These are phyloP conservation scores for Eupeodes luniger DNA, from an alignment of 2,888 invertebrate genomes.

Conservation along the genomic window DNA sequence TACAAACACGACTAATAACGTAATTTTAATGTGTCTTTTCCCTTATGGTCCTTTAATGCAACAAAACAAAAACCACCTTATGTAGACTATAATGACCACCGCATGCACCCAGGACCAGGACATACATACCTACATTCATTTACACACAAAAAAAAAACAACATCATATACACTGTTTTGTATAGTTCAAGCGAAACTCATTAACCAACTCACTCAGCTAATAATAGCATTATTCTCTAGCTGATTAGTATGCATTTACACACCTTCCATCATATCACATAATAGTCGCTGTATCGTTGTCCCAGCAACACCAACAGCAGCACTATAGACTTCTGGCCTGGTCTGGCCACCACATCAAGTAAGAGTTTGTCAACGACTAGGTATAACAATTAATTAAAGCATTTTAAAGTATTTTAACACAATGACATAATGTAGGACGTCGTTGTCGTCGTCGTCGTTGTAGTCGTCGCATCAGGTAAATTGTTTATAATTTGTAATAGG, in stretches of 20 bases:
- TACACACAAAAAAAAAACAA: background rate
- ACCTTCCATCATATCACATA: conserved; percentile 40
- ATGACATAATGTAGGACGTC: conserved; percentile 16
- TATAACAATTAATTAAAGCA: conserved; percentile 46
- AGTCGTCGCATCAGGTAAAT: conserved; percentile 17
- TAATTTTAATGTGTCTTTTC: conserved; percentile 13
- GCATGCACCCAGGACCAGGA: conserved; percentile 23
- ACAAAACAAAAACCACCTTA: conserved; percentile 16
- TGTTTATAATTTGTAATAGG: conserved; percentile 30
- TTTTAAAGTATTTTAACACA: conserved; percentile 41
- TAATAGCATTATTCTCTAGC: conserved; percentile 55
- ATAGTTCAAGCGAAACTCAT: conserved; percentile 47
- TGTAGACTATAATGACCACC: conserved; percentile 41
- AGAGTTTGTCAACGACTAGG: background rate
- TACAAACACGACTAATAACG: conserved; percentile 4
- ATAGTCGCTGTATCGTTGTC: background rate
- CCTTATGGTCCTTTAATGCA: conserved; percentile 3
- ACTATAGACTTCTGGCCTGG: background rate
- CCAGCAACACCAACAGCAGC: background rate
- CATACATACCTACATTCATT: conserved; percentile 10
- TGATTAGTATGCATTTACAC: conserved; percentile 60
- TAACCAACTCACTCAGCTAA: conserved; percentile 55
- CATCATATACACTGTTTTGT: background rate
- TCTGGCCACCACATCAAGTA: background rate
- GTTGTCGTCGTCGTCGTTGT: no score